These are phyloP conservation scores for Stichopus chloronotus DNA, from an alignment of 35 echinoderm and acorn worm genomes.

Conservation along the genomic window DNA sequence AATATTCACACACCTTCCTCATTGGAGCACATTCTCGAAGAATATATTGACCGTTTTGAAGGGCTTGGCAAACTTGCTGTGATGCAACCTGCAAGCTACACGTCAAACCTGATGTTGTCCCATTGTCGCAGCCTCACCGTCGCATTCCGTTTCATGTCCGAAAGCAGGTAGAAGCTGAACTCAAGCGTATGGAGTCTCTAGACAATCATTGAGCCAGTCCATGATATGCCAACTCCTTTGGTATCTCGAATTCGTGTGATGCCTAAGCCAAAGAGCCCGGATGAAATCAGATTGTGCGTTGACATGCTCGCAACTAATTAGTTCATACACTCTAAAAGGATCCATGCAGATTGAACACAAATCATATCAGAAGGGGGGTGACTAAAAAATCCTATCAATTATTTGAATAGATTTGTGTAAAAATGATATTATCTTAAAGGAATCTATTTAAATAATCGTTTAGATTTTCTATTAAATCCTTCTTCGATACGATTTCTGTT, in stretches of 20 bases:
- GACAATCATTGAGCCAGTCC: constrained; percentile 80
- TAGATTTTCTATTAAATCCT: no score
- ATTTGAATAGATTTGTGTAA: no score
- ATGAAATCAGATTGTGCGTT: constrained; percentile 64
- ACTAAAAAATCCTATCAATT: no score
- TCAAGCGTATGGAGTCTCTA: constrained; percentile 59
- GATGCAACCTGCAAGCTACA: constrained; percentile 70
- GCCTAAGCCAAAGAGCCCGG: constrained; percentile 68
- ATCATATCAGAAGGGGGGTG: no score
- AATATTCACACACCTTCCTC: not conserved
- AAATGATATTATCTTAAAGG: no score
- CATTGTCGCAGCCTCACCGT: constrained; percentile 71
- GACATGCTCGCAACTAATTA: no score
- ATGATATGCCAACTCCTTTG: constrained; percentile 78
- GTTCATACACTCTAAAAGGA: no score
- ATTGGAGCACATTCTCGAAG: not conserved
- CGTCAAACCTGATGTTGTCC: constrained; percentile 49
- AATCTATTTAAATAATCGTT: no score
- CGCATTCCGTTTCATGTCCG: constrained; percentile 75
- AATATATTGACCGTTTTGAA: constrained; percentile 60
- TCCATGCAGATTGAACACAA: no score
- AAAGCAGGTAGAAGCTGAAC: constrained; percentile 67
- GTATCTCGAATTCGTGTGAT: constrained; percentile 79
- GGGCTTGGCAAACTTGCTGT: constrained; percentile 72
- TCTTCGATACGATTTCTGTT: no score